Base-by-base conservation (phyloP, 2,113 vertebrate species). In the Anseranas semipalmata region DNA sequence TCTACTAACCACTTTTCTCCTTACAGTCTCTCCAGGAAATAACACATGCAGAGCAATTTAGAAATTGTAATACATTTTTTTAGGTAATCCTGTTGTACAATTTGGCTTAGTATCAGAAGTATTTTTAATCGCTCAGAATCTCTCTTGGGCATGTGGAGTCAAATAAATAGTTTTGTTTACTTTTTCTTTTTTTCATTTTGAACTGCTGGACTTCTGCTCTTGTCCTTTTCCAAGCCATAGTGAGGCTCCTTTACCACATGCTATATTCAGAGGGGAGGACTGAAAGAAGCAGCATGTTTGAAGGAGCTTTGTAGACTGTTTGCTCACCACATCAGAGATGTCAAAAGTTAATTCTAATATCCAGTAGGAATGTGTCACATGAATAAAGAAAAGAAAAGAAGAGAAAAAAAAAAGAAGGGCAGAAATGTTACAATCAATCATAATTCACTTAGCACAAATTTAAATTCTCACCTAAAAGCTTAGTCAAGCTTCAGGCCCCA, bases 61-160 rank as follows among this genome's bases (percentile, higher is more conserved):
- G 91, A 95, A 94, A 96, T 94, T 87, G 72, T 92, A 50, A 56
- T 94, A 25, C 62, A 92, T 91, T 96, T 96, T 96, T 96, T 96
- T 92, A 97, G 94, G 68, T 84, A 59, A 95, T 94, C 67, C 68
- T 97, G 66, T 89, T 96, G 50, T 89, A 88, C 82, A 96, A 58
- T 92, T 96, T 98, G 97, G 88, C 90, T 89, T 82, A 56, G 52
- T 96, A 96, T 97, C 92, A 98, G 92, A 97, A 97, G 85, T 95
- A 87, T 86, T 96, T 97, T 97, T 97, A 95, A 90, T 96, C 65
- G 96, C 79, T 82, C 39, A 90, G 58, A 80, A 79, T 97, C 55
- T 96, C 77, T 81, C 75, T 95, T 86, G 63, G 85, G 84, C 95
- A 82, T 93, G 90, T 89, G 67, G 46, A 96, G 67, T 86, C 87